phyloP scores from a whole-genome alignment of 2,113 vertebrate species.

The Hippopotamus amphibius region DNA sequence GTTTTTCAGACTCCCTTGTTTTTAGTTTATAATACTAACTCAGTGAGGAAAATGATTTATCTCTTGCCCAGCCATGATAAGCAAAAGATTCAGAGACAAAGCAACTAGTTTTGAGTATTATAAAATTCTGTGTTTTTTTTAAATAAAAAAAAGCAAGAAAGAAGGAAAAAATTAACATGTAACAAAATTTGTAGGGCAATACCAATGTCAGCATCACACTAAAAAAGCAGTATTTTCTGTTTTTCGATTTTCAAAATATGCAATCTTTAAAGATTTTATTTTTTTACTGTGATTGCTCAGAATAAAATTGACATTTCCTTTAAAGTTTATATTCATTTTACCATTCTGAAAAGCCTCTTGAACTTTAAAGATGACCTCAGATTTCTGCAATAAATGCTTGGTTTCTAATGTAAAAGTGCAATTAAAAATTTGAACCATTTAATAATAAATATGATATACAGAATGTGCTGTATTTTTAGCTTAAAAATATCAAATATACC shows the following conservation, averaged over 20 bases:
- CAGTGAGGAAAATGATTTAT: constrained; percentile 65
- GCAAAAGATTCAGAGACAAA: constrained; percentile 73
- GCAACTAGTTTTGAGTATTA: constrained; percentile 39
- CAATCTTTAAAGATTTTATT: constrained; percentile 74
- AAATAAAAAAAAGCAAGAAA: constrained; percentile 38
- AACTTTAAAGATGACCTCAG: constrained; percentile 85
- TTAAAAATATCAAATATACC: constrained; percentile 56
- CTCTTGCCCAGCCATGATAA: constrained; percentile 45
- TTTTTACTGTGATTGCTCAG: constrained; percentile 78
- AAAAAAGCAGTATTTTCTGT: constrained; percentile 75
- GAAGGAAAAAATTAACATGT: constrained; percentile 46
- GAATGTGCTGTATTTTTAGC: constrained; percentile 56
- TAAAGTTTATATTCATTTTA: constrained; percentile 81
- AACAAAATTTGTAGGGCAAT: constrained; percentile 68
- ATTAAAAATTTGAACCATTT: constrained; percentile 76
- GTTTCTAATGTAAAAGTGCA: constrained; percentile 73
- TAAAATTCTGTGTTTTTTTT: background rate
- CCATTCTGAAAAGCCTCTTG: constrained; percentile 82
- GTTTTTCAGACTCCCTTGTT: background rate
- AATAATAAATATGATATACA: constrained; percentile 68
- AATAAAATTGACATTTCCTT: constrained; percentile 84
- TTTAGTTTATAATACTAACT: background rate
- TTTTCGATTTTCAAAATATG: constrained; percentile 78
- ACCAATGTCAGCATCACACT: constrained; percentile 80
- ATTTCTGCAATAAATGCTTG: constrained; percentile 77